Evolutionary conservation across 2,113 vertebrate species (phyloP).

Genomic region (Genyomyrus donnyi): DNA sequence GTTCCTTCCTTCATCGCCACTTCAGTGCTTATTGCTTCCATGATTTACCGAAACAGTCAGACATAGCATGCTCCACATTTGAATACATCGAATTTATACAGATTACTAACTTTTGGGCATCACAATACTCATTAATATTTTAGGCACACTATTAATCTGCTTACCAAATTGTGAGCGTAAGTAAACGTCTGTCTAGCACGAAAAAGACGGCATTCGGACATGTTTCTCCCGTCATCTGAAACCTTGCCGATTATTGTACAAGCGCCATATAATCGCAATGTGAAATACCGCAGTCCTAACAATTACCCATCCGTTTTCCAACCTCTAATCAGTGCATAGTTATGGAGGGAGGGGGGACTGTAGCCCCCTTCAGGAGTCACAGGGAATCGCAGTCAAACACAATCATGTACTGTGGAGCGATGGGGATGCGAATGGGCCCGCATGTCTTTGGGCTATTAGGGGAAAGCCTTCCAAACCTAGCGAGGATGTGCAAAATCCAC

Average conservation of each 20-base stretch:
- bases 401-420: background rate
- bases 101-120: background rate
- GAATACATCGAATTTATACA: background rate
- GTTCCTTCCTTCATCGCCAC: background rate
- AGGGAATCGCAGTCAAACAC: background rate
- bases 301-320: background rate
- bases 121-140: background rate
- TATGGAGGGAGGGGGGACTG: background rate
- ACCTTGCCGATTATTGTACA: background rate
- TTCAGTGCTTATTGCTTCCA: background rate
- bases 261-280: background rate
- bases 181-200: background rate
- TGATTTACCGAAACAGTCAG: background rate
- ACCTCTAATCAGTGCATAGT: background rate
- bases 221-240: background rate
- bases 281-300: background rate
- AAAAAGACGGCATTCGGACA: background rate
- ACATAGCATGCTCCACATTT: background rate
- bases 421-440: background rate
- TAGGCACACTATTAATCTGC: background rate
- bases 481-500: background rate
- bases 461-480: background rate
- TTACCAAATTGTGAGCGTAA: background rate
- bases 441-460: background rate
- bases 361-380: background rate